Evolutionary conservation across 2,113 vertebrate species (phyloP), one percentile per base, ranked within the genome.

Genomic region (Cisticola juncidis): DNA sequence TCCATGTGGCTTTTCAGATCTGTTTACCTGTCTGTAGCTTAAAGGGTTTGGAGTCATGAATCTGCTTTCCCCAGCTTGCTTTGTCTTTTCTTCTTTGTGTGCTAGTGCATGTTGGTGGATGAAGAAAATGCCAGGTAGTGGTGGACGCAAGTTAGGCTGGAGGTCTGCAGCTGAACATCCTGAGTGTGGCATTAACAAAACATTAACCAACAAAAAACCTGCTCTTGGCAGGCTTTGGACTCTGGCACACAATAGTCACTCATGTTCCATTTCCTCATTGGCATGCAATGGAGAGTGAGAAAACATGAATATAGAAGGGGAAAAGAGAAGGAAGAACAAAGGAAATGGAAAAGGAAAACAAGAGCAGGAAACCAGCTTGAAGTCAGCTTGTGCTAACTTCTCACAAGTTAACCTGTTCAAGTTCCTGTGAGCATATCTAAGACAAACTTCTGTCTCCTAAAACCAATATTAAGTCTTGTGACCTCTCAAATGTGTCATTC

Each of bases 91-190:
- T 36, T 45, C 61, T 54, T 78, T 5, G 12, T 54, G 8, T 81
- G 8, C 23, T 47, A 31, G 10, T 11, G 26, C 0, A 1, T 42
- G 8, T 71, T 62, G 18, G 23, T 76, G 57, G 24, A 22, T 50
- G 44, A 61, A 68, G 26, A 14, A 84, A 70, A n/a, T 0, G 0
- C 8, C 20, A 8, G 21, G 0, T 3, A 42, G 47, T 4, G 0
- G 9, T 61, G 78, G 31, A 79, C 10, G 8, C 3, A 2, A 17
- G 19, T 19, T 48, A 42, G 70, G 28, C 33, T 92, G n/a, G 33
- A 38, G 9, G 7, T 92, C 31, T 78, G 65, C 35, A n/a, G 53
- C 61, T 0, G 1, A 18, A 12, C 22, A 29, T 54, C 35, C 25
- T 1, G 2, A 53, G 4, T 17, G 16, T 3, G 7, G 16, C 17